Evolutionary conservation across 1,140 invertebrate genomes (phyloP), one percentile per base, ranked within the genome.

Genomic region (Ceratina australensis): DNA sequence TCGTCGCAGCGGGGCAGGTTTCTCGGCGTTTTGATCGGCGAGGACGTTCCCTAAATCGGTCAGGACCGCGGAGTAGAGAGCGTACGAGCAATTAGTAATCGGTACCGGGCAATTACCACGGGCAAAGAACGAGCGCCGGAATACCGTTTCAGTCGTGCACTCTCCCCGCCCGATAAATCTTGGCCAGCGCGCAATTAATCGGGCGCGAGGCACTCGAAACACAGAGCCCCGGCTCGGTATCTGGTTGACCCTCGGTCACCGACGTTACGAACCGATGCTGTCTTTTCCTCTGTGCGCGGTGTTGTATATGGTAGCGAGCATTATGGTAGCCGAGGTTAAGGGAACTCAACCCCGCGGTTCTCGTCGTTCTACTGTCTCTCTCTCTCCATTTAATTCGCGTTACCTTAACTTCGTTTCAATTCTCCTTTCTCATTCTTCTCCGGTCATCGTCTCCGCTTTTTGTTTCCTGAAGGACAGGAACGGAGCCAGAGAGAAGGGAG

Each of bases 211-310:
- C 79, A 89, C 75, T 89, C 80, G 80, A 87, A 88, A 87, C 83
- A 87, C 78, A 84, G 73, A 69, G 81, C 67, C 79, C 66, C 33
- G 74, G 74, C 73, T 80, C 74, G 82, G 88, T 88, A 87, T 88
- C 82, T 83, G 81, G 82, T 83, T 88, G 87, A 89, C 88, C 87
- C 82, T 82, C 57, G 88, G 85, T 88, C 86, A 87, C 67, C 64
- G 64, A 61, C 79, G 69, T n/a, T 69, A 75, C 60, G 72, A 78
- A 74, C 67, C 69, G 42, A 74, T 69, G 72, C 75, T 81, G 80
- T 84, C 78, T 78, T 81, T n/a, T 81, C 59, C 74, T 79, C 75
- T 26, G 54, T 67, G 64, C 80, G 52, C 82, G 47, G 61, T 26
- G 65, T 84, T 85, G 66, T 78, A 78, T 83, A 84, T 77, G 69